phyloP scores from a whole-genome alignment of 2,888 invertebrate species.

The Tigriopus californicus region DNA sequence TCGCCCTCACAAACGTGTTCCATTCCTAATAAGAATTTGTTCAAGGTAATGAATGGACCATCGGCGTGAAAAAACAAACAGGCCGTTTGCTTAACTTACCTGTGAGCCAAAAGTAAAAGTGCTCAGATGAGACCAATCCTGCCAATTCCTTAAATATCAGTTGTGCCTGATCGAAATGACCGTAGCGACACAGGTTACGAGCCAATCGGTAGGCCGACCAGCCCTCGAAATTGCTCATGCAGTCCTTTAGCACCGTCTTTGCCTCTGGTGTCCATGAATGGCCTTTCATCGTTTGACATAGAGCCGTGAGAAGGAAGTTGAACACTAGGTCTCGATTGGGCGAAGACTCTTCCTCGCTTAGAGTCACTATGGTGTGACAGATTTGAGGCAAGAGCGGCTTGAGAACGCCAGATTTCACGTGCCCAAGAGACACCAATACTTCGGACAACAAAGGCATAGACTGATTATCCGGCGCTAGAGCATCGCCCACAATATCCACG shows the following conservation, averaged over 20 bases:
- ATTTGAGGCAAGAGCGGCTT: constrained; percentile 37
- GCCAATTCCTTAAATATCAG: constrained; percentile 42
- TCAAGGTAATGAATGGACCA: too few relatives aligned
- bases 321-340: neutral
- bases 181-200: constrained; percentile 63
- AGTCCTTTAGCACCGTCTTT: constrained; percentile 34
- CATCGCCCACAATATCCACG: constrained; percentile 42
- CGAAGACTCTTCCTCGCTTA: neutral
- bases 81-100: too few relatives aligned
- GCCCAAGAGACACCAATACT: constrained; percentile 52
- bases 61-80: too few relatives aligned
- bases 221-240: constrained; percentile 39
- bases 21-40: constrained; percentile 37
- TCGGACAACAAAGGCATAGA: constrained; percentile 40
- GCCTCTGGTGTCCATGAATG: constrained; percentile 44
- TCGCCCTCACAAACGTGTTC: constrained; percentile 32
- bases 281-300: constrained; percentile 40
- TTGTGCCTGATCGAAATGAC: constrained; percentile 52
- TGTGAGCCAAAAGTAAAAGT: constrained; percentile 65
- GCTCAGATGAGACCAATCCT: constrained; percentile 58
- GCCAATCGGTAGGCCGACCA: constrained; percentile 76
- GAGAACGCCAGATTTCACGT: constrained; percentile 38
- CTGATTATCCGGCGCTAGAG: constrained; percentile 25
- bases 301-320: neutral
- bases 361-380: neutral